Evolutionary conservation across 37 sponge, comb jelly and placozoan species (phyloP), one percentile per base, ranked within the genome.

Genomic region (Trichoplax adhaerens): DNA sequence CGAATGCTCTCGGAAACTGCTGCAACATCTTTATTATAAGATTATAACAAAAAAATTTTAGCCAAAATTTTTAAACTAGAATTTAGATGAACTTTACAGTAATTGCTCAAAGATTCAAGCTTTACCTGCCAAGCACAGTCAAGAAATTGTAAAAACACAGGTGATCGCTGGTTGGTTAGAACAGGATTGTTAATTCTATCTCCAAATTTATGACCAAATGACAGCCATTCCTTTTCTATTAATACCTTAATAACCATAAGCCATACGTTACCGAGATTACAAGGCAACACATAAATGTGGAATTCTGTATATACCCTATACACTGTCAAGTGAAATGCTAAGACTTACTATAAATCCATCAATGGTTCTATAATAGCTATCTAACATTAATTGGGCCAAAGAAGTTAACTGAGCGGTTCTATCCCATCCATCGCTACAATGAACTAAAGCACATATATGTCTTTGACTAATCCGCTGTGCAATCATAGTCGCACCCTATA

Each of bases 401-500:
- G 90, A 83, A 53, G 87, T 85, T 55, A 97, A 82, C 72, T 97
- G 99, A 47, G 93, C 80, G 54, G 99, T 97, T 10, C 99, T 59
- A 72, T 97, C 99, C 99, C 99, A 97, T 5, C 99, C 99, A 72
- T 97, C 99, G 63, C 93, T 93, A 72, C 99, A 97, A 76, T 97
- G 99, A 46, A 97, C 78, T 55, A 97, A 81, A 0, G 80, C 83
- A 64, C 79, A 78, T 55, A 86, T 81, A 6, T 56, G 70, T 48
- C 83, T 79, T 12, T 72, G 77, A 63, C 75, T 79, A 81, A 97
- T 72, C 70, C 76, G 83, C 4, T 81, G 85, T 47, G 82, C 82
- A 4, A 97, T 84, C 73, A 83, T 73, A 53, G 61, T 64, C 0
- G 86, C 72, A n/a, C 99, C 87, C 88, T 83, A 64, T 49, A 48